Evolutionary conservation across 2,797 vertebrate species (phyloP).

Genomic region (Pseudochirops corinnae): DNA sequence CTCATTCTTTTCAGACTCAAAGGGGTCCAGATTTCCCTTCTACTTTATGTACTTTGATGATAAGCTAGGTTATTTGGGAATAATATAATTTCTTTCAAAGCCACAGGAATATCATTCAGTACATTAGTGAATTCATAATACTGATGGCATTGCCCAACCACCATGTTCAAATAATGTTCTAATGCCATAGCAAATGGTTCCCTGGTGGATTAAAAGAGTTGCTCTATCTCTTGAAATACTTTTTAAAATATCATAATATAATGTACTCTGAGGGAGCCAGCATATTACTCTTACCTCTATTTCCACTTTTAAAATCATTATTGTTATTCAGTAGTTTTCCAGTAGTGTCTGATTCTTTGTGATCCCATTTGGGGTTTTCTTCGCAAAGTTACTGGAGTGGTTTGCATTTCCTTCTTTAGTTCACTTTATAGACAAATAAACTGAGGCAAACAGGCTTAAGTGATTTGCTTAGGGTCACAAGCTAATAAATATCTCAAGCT

Average conservation of each 20-base stretch:
- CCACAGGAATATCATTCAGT: not conserved
- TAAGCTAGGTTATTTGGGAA: not conserved
- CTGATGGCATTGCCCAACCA: not conserved
- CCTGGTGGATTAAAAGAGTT: not conserved
- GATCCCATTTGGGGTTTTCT: not conserved
- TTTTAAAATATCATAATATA: not conserved
- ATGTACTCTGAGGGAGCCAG: not conserved
- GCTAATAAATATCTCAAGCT: not conserved
- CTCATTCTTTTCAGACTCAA: not conserved
- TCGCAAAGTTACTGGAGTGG: not conserved
- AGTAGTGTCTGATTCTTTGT: not conserved
- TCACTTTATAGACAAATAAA: no score
- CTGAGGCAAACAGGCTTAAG: not conserved
- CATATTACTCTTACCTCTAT: not conserved
- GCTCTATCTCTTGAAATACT: not conserved
- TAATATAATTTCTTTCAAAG: not conserved
- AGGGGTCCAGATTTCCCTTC: not conserved
- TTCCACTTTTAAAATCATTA: not conserved
- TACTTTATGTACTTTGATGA: not conserved
- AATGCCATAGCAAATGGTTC: not conserved
- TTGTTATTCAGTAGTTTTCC: not conserved
- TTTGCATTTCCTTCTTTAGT: not conserved
- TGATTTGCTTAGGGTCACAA: conserved; percentile 5
- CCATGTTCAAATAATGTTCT: not conserved
- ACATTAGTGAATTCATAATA: not conserved